Conservation (phyloP, 2,113 vertebrate species). For the Chitala chitala region DNA sequence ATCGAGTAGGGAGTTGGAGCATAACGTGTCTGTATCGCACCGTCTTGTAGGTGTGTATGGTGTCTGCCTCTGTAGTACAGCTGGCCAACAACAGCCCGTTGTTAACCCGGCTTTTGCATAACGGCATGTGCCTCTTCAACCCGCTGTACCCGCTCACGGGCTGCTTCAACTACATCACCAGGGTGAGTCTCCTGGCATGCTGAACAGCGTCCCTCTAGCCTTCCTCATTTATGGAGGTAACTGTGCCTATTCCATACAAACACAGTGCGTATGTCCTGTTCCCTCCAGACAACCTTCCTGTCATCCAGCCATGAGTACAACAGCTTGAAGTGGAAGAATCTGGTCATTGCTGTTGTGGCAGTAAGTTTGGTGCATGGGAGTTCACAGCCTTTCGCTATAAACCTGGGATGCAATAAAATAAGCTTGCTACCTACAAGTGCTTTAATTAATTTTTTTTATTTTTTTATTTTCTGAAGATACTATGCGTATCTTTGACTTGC, state of each 20-base stretch:
- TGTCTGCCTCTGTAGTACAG: slow-evolving; percentile 61
- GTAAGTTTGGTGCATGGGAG: too few relatives aligned
- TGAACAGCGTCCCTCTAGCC: background rate
- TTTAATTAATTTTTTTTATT: too few relatives aligned
- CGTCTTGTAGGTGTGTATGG: slow-evolving; percentile 57
- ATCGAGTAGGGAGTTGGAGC: background rate
- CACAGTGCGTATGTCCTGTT: too few relatives aligned
- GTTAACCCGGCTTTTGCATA: slow-evolving; percentile 68
- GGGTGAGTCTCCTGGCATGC: slow-evolving; percentile 60
- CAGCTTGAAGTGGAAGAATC: slow-evolving; percentile 67
- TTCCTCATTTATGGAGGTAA: background rate
- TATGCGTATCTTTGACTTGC: too few relatives aligned
- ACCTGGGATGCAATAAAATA: too few relatives aligned
- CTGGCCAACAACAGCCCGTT: slow-evolving; percentile 62
- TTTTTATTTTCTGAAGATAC: too few relatives aligned
- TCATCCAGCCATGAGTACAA: slow-evolving; percentile 51
- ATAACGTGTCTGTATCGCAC: background rate
- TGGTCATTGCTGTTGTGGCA: slow-evolving; percentile 74
- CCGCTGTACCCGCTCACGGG: slow-evolving; percentile 90
- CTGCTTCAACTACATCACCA: slow-evolving; percentile 85
- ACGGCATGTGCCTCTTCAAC: slow-evolving; percentile 73
- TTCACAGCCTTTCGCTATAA: too few relatives aligned
- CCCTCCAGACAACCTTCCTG: slow-evolving; percentile 61
- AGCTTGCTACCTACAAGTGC: too few relatives aligned
- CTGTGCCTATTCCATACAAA: slow-evolving; percentile 28